Base-by-base conservation (phyloP, 1,140 invertebrate genomes). In the Druon quercuslanigerum region DNA sequence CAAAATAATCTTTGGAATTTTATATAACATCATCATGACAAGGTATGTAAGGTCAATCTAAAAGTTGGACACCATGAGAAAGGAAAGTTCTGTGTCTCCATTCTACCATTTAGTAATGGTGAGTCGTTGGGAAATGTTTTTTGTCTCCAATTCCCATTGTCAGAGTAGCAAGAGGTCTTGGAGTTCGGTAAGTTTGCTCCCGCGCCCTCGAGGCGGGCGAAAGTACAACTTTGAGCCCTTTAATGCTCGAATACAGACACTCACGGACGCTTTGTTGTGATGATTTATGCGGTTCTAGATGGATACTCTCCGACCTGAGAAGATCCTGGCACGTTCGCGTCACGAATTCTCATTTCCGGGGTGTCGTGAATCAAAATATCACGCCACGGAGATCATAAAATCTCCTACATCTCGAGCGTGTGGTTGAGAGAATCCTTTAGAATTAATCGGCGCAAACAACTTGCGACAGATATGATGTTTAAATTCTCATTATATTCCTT, bases 291-390 rank as follows among this genome's bases (percentile, higher is more conserved):
- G 13, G 60, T 33, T 66, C 40, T 66, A 66, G 60, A 66, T 66
- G 60, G 33, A 66, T 66, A 66, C 33, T 66, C 25, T 66, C 60
- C 60, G 25, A 66, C 60, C 60, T 46, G n/a, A 66, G 60, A 66
- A 66, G 60, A 66, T 66, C 60, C 60, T 66, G 60, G 60, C 60
- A 66, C 60, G 40, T 66, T 66, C 60, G 60, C 60, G 60, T 66
- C 60, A 66, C 60, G 60, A 66, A 16, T 66, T 66, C 60, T 66
- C 60, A 66, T 66, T 66, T 66, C 60, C 60, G 60, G 60, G 60
- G 40, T 66, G 60, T 66, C 60, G 60, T 66, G 60, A 66, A 66
- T 66, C 60, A 66, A 66, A 66, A 66, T 66, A 66, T 66, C 60
- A 66, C 60, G 60, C 60, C 60, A 66, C 33, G 60, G 25, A 66